phyloP scores from a whole-genome alignment of 2,113 vertebrate species.

The Phalacrocorax pelagicus region DNA sequence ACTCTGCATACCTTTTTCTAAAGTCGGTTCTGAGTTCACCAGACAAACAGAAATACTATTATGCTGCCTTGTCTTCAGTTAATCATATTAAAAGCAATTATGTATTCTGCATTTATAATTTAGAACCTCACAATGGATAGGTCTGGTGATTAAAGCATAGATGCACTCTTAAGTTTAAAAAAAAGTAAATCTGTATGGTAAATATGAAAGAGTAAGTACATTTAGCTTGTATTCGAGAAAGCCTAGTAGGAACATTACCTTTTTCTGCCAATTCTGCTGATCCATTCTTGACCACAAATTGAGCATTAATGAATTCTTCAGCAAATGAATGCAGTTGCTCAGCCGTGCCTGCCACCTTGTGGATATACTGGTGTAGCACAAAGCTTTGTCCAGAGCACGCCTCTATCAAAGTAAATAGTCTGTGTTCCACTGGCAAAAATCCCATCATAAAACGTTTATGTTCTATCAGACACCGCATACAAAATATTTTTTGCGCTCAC shows the following conservation, averaged over 20 bases:
- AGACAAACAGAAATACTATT: not conserved
- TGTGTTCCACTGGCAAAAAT: not conserved
- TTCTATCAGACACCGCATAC: not conserved
- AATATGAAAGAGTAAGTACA: not conserved
- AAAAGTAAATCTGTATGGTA: not conserved
- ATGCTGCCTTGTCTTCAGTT: not conserved
- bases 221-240: not conserved
- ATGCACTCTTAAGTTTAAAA: not conserved
- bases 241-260: not conserved
- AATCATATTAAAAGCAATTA: not conserved
- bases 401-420: not conserved
- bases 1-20: not conserved
- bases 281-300: not conserved
- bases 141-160: not conserved
- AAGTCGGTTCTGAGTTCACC: not conserved
- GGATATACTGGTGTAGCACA: not conserved
- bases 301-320: not conserved
- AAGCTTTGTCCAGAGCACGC: not conserved
- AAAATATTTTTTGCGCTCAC: not conserved
- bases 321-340: not conserved
- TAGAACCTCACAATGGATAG: not conserved
- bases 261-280: not conserved
- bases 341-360: conserved; percentile 56
- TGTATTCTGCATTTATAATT: not conserved
- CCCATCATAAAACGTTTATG: not conserved